phyloP scores from a whole-genome alignment of 2,888 invertebrate species.

The Piscicola geometra region DNA sequence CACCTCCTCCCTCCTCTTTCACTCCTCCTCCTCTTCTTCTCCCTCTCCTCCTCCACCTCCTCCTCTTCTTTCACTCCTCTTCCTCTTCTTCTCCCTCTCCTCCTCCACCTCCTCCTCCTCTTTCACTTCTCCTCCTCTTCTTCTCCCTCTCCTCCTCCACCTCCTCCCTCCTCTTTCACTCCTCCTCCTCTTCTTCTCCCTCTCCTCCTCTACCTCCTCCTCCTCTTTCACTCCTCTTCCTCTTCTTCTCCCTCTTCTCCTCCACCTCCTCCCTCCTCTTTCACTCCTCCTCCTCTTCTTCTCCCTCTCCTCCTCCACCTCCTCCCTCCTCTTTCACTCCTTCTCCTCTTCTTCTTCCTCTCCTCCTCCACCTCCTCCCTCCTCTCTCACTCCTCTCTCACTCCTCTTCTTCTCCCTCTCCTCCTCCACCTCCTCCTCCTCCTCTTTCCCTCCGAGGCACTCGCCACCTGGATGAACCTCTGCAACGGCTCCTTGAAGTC shows the following conservation, averaged over 20 bases:
- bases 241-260: not conserved
- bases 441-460: too few species aligned
- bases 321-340: not conserved
- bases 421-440: not conserved
- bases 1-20: not conserved
- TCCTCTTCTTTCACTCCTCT: not conserved
- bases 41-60: not conserved
- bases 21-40: not conserved
- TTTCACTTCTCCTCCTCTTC: not conserved
- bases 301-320: too few species aligned
- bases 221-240: not conserved
- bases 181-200: not conserved
- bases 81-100: not conserved
- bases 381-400: not conserved
- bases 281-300: too few species aligned
- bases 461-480: too few species aligned
- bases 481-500: too few species aligned
- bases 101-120: not conserved
- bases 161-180: not conserved
- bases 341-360: not conserved
- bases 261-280: not conserved
- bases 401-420: not conserved
- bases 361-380: conserved; percentile 1
- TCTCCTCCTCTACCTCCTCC: not conserved
- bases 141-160: not conserved